Base-by-base conservation (phyloP, 2,797 vertebrate genomes). In the Adrianichthys oophorus region DNA sequence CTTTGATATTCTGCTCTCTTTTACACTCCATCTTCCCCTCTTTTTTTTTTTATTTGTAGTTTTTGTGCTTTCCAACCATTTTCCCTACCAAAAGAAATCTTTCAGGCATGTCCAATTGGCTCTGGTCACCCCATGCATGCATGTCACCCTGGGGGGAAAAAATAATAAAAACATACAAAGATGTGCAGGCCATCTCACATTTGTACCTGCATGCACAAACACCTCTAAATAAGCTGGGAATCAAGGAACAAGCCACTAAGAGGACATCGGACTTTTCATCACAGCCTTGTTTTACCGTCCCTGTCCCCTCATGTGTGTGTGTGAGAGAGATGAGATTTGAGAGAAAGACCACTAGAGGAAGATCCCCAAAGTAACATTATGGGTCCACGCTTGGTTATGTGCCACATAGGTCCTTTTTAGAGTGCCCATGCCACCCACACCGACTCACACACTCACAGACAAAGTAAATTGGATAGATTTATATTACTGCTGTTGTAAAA, bases 221-320 rank as follows among this genome's bases (percentile, higher is more conserved):
- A 59, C 52, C 4, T 65, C 57, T 62, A 86, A 86, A 84, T 86
- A 85, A 85, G 76, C 72, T 76, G 77, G 70, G 82, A 85, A 68
- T 74, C 70, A 65, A 79, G 66, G 76, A 85, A 76, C 48, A 64
- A 73, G 77, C 61, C 75, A 75, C 77, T 71, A 67, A 84, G 70
- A 85, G 78, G 79, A 77, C 72, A 83, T 83, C 70, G 82, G 80
- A 74, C 79, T 91, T 86, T 89, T 93, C 89, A 84, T 78, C 85
- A 95, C 90, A 91, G 90, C 79, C 84, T 68, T 73, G 80, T 90
- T 78, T 90, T 92, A 92, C 69, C 66, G 62, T 80, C 62, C 46
- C 68, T 72, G 68, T 82, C 19, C 72, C 65, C 64, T 56, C 48
- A 48, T 41, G 23, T 60, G 24, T 59, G 57, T 61, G 53, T 62